Percentiles rank a stretch among this genome's conserved stretches.
Evolutionary conservation across 2,888 invertebrate genomes (phyloP).

Genomic region (Agonopterix alstromeriana): DNA sequence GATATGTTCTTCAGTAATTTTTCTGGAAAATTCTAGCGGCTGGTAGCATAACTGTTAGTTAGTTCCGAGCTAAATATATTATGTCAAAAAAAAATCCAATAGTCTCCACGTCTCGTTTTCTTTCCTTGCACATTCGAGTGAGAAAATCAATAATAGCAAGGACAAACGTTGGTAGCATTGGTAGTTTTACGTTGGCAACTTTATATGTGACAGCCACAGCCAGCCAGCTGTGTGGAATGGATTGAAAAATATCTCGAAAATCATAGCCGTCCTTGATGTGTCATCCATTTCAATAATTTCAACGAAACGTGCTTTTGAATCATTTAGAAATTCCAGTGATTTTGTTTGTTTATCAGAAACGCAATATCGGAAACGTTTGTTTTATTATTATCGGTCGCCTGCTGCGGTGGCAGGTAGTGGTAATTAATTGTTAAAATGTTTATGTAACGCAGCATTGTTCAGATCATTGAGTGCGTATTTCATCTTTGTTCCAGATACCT

Average conservation of each 20-base stretch:
- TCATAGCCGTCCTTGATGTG: slow-evolving; percentile 67
- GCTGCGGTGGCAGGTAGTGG: slow-evolving; percentile 45
- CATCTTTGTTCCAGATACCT: slow-evolving; percentile 67
- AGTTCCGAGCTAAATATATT: too few relatives aligned
- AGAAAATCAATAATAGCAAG: slow-evolving; percentile 2
- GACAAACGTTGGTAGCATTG: slow-evolving; percentile 23
- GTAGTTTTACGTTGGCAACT: slow-evolving; percentile 44
- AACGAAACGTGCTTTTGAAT: slow-evolving; percentile 45
- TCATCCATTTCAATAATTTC: slow-evolving; percentile 65
- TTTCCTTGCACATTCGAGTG: not conserved
- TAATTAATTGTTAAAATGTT: slow-evolving; percentile 61
- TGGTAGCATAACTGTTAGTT: too few relatives aligned
- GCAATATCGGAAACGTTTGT: not conserved
- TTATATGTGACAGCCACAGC: slow-evolving; percentile 43
- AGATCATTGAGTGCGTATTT: slow-evolving; percentile 51
- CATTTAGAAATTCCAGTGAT: slow-evolving; percentile 19
- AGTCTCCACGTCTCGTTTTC: not conserved
- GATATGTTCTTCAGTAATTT: too few relatives aligned
- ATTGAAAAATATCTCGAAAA: slow-evolving; percentile 64
- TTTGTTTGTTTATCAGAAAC: slow-evolving; percentile 13
- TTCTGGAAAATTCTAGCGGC: too few relatives aligned
- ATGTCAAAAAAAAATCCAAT: too few relatives aligned
- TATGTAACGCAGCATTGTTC: slow-evolving; percentile 69
- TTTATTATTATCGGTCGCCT: slow-evolving; percentile 11
- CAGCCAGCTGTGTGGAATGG: slow-evolving; percentile 66